These are phyloP conservation scores for Scylla paramamosain DNA, from an alignment of 1,140 invertebrate species.

Conservation along the genomic window DNA sequence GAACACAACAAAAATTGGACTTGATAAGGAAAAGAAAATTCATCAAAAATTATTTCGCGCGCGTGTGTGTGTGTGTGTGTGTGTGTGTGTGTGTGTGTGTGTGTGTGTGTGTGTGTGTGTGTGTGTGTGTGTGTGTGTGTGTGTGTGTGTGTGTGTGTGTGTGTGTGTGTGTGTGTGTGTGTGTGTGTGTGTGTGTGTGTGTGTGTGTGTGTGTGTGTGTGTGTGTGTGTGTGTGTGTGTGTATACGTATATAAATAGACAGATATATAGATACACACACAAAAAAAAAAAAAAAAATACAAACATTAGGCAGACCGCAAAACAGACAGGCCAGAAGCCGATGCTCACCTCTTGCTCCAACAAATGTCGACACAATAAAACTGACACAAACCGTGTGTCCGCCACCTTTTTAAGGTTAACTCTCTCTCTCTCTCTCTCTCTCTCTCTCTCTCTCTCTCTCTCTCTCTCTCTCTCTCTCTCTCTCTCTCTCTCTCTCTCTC, in stretches of 20 bases:
- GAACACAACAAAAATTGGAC: neutral
- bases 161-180: neutral
- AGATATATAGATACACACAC: neutral
- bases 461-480: too few relatives aligned
- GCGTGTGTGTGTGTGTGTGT: neutral
- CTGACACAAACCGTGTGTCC: neutral
- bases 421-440: too few relatives aligned
- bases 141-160: neutral
- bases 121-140: neutral
- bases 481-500: too few relatives aligned
- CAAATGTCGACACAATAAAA: neutral
- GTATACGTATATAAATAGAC: neutral
- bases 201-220: neutral
- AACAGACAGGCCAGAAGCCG: neutral
- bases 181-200: neutral
- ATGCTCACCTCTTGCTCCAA: neutral
- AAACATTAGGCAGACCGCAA: neutral
- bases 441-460: too few relatives aligned
- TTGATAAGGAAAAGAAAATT: neutral
- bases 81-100: neutral
- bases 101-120: neutral
- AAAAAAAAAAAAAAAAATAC: neutral
- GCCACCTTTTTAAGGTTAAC: too few relatives aligned
- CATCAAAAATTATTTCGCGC: neutral
- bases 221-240: too few relatives aligned